phyloP scores from a whole-genome alignment of 2,113 vertebrate genomes.

The Tupaia chinensis region DNA sequence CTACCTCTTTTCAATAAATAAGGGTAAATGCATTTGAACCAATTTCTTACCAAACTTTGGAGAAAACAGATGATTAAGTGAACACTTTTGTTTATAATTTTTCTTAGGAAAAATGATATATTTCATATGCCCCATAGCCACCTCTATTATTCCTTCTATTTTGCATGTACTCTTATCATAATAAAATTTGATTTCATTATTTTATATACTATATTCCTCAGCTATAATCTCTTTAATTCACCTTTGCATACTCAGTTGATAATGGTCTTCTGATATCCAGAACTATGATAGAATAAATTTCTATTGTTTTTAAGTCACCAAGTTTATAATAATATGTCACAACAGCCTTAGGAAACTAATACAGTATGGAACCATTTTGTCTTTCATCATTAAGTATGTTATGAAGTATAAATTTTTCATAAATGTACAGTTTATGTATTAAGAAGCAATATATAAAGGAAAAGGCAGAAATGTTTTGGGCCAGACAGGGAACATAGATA shows the following conservation, averaged over 20 bases:
- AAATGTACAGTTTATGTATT: background rate
- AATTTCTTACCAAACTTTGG: background rate
- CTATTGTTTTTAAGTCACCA: background rate
- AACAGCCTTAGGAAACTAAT: background rate
- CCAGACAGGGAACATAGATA: background rate
- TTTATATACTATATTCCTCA: background rate
- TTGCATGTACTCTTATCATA: background rate
- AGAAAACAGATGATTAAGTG: background rate
- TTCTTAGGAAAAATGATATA: background rate
- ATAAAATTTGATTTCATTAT: background rate
- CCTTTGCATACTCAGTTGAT: background rate
- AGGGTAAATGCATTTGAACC: background rate
- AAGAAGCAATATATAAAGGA: background rate
- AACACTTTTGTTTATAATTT: background rate
- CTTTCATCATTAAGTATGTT: background rate
- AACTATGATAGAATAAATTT: background rate
- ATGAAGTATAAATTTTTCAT: background rate
- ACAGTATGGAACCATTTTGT: background rate
- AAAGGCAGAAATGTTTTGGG: background rate
- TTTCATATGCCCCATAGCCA: background rate
- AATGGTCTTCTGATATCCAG: background rate
- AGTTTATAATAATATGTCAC: background rate
- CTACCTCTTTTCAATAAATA: background rate
- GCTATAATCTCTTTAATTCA: background rate
- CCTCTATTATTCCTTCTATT: background rate